Evolutionary conservation across 1,140 invertebrate species (phyloP).

Genomic region (Mizuhopecten yessoensis): DNA sequence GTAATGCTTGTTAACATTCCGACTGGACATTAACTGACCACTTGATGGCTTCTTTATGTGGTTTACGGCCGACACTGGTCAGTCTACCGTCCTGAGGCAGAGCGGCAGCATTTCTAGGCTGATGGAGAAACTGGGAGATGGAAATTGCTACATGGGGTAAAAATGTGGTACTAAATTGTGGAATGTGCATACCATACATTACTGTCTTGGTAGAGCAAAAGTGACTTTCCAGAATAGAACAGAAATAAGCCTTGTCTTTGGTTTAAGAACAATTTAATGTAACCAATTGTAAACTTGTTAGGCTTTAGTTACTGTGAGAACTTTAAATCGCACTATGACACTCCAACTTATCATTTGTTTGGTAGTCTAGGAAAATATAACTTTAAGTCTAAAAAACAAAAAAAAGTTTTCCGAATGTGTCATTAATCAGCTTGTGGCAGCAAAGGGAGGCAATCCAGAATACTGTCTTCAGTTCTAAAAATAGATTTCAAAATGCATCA

Average conservation of each 20-base stretch:
- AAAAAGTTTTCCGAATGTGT: not conserved
- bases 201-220: not conserved
- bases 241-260: too few species aligned
- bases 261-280: too few species aligned
- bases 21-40: constrained; percentile 17
- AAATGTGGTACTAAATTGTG: not conserved
- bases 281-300: too few species aligned
- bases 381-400: too few species aligned
- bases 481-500: not conserved
- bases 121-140: not conserved
- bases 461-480: not conserved
- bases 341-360: too few species aligned
- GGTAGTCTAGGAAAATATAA: too few species aligned
- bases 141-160: not conserved
- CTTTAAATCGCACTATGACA: too few species aligned
- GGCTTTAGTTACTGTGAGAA: too few species aligned
- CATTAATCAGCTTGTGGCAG: not conserved
- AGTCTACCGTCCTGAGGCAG: not conserved
- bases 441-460: not conserved
- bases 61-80: not conserved
- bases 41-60: not conserved
- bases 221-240: not conserved
- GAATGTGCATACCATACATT: constrained; percentile 24
- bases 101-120: not conserved
- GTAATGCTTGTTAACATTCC: constrained; percentile 28